Percentiles rank a stretch among this genome's conserved stretches.
phyloP scores from a whole-genome alignment of 35 echinoderm and acorn worm species.

The Apostichopus japonicus region DNA sequence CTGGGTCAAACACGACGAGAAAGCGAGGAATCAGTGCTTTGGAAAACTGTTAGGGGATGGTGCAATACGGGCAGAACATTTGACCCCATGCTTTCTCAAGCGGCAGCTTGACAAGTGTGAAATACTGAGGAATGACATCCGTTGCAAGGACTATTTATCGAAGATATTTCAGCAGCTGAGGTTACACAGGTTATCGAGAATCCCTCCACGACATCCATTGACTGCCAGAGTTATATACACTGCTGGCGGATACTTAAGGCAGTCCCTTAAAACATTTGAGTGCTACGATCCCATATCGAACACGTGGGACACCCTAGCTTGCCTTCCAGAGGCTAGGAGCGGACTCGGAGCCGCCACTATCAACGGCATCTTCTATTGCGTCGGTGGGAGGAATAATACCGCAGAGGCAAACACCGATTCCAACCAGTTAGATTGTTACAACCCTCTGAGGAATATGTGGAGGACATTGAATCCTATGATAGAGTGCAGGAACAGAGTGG shows the following conservation, averaged over 20 bases:
- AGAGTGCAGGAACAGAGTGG: slow-evolving; percentile 84
- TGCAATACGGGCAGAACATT: slow-evolving; percentile 81
- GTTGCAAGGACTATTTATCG: slow-evolving; percentile 92
- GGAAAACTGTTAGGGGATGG: slow-evolving; percentile 85
- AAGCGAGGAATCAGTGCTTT: slow-evolving; percentile 68
- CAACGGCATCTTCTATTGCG: slow-evolving; percentile 89
- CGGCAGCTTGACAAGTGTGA: slow-evolving; percentile 89
- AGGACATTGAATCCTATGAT: slow-evolving; percentile 80
- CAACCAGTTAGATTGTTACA: slow-evolving; percentile 86
- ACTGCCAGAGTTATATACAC: slow-evolving; percentile 92
- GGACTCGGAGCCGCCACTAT: slow-evolving; percentile 94
- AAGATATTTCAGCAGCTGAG: slow-evolving; percentile 90
- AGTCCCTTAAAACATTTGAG: slow-evolving; percentile 85
- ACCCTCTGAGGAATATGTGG: slow-evolving; percentile 91
- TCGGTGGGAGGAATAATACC: slow-evolving; percentile 94
- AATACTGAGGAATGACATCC: slow-evolving; percentile 71
- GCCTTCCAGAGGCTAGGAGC: slow-evolving; percentile 87
- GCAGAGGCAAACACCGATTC: slow-evolving; percentile 96
- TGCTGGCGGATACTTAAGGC: slow-evolving; percentile 87
- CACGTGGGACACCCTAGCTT: slow-evolving; percentile 69
- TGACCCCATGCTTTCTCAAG: slow-evolving; percentile 91
- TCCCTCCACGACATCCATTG: slow-evolving; percentile 73
- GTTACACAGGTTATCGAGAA: slow-evolving; percentile 73
- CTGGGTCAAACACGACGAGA: slow-evolving; percentile 87
- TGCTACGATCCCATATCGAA: slow-evolving; percentile 90